Conservation (phyloP, 1,140 invertebrate species). For the Lanistes nyassanus region DNA sequence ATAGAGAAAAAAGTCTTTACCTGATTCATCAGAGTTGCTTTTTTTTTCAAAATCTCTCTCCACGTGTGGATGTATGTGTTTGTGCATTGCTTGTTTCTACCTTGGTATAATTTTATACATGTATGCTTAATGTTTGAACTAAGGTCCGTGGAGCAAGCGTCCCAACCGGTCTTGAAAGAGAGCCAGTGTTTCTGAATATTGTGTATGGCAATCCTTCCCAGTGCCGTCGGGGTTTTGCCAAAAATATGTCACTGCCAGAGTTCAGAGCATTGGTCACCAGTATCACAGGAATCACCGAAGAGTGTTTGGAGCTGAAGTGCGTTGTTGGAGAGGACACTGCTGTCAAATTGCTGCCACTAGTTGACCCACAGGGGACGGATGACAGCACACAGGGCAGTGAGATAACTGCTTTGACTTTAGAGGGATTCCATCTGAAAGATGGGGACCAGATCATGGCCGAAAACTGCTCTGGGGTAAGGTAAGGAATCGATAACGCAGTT, state of each 20-base stretch:
- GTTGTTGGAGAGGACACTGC: conserved; percentile 39
- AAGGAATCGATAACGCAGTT: not conserved
- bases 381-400: conserved; percentile 9
- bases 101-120: too few species aligned
- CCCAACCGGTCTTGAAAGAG: conserved; percentile 40
- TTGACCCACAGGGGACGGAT: not conserved
- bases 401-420: conserved; percentile 25
- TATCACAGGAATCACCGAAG: conserved; percentile 26
- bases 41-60: too few species aligned
- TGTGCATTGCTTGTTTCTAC: too few species aligned
- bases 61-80: too few species aligned
- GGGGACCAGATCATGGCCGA: conserved; percentile 41
- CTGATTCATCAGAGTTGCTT: too few species aligned
- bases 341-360: not conserved
- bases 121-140: not conserved
- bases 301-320: conserved; percentile 37
- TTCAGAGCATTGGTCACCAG: conserved; percentile 43
- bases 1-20: too few species aligned
- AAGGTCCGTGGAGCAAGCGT: conserved; percentile 48
- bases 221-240: conserved; percentile 45
- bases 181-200: conserved; percentile 54
- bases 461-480: conserved; percentile 29
- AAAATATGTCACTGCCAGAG: conserved; percentile 40
- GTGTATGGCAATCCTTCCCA: conserved; percentile 39
- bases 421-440: conserved; percentile 38